phyloP scores from a whole-genome alignment of 2,113 vertebrate genomes.

The Ailuropoda melanoleuca region DNA sequence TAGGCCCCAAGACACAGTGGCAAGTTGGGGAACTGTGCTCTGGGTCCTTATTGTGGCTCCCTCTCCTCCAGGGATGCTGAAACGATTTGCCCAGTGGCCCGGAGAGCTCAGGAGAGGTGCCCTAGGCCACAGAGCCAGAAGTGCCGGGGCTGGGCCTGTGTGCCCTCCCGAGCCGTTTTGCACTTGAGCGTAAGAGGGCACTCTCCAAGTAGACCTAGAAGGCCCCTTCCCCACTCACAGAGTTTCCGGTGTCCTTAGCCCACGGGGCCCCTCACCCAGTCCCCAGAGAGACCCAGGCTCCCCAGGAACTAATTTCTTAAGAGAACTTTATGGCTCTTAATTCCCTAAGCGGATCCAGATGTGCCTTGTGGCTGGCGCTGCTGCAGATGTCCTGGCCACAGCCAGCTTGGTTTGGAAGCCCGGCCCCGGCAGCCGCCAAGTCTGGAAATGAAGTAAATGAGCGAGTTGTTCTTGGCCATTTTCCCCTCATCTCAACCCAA shows the following conservation, averaged over 20 bases:
- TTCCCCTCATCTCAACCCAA: constrained; percentile 82
- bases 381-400: constrained; percentile 83
- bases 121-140: background rate
- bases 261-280: background rate
- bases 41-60: background rate
- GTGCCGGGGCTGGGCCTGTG: fast-evolving
- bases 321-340: constrained; percentile 82
- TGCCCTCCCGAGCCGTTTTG: background rate
- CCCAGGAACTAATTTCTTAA: constrained; percentile 80
- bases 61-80: background rate
- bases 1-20: background rate
- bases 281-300: constrained; percentile 46
- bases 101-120: background rate
- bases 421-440: constrained; percentile 83
- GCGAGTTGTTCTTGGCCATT: constrained; percentile 87
- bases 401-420: constrained; percentile 83
- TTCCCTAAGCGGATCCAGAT: constrained; percentile 86
- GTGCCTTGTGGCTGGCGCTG: constrained; percentile 82
- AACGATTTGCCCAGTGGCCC: background rate
- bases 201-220: background rate
- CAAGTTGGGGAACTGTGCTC: background rate
- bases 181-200: fast-evolving
- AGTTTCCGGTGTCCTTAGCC: background rate
- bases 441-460: constrained; percentile 88
- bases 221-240: background rate